phyloP scores from a whole-genome alignment of 2,888 invertebrate species.

The Zaprionus lineosus region DNA sequence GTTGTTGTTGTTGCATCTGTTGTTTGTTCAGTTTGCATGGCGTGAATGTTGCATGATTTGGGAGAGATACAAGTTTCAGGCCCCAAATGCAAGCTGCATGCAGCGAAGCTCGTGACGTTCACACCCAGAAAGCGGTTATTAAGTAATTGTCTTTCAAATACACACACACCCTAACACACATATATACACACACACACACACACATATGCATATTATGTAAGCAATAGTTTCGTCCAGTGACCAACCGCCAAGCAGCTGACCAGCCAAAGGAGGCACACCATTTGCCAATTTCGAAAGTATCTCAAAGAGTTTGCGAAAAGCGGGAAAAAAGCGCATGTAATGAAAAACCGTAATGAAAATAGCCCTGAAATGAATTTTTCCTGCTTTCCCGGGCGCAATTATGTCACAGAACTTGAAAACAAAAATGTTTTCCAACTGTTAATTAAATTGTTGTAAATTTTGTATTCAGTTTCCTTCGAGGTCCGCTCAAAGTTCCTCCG shows the following conservation, averaged over 20 bases:
- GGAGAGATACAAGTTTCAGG: slow-evolving; percentile 33
- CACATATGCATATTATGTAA: too few species aligned
- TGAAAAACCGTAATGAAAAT: slow-evolving; percentile 4
- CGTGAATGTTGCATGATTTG: slow-evolving; percentile 49
- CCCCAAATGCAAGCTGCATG: slow-evolving; percentile 37
- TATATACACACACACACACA: too few species aligned
- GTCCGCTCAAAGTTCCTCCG: too few species aligned
- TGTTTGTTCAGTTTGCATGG: slow-evolving; percentile 32
- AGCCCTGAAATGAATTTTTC: neutral
- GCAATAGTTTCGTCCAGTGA: slow-evolving; percentile 6
- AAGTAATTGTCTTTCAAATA: slow-evolving; percentile 39
- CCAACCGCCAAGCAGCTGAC: slow-evolving; percentile 5
- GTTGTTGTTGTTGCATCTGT: neutral
- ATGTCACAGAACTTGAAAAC: neutral
- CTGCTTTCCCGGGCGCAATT: neutral
- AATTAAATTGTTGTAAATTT: slow-evolving; percentile 28
- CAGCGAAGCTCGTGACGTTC: slow-evolving; percentile 50
- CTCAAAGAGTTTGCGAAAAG: too few species aligned
- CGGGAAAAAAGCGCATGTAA: too few species aligned
- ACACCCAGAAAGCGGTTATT: slow-evolving; percentile 44
- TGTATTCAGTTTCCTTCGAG: neutral
- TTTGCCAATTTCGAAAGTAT: slow-evolving; percentile 10
- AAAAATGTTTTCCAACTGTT: slow-evolving; percentile 21
- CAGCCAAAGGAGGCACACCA: neutral
- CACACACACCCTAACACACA: too few species aligned